A percentile compares a stretch with the other conserved stretches of the same genome.
phyloP scores from a whole-genome alignment of 2,888 invertebrate species.

The Heliconius aoede region DNA sequence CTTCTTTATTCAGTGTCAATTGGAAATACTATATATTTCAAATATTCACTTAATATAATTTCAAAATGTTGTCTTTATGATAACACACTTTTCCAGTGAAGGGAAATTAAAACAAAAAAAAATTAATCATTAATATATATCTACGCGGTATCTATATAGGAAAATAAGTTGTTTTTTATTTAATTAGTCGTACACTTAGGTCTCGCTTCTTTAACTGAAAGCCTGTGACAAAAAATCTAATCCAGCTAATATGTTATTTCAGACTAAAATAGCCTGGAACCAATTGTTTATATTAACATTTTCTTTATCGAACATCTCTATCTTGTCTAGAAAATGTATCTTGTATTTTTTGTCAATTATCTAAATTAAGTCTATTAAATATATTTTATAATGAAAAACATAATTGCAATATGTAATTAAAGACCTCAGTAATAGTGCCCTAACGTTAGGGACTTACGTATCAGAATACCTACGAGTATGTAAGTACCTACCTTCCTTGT shows the following conservation, averaged over 20 bases:
- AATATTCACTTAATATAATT: background rate
- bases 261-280: constrained; percentile 35
- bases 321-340: constrained; percentile 28
- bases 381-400: constrained; percentile 32
- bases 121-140: background rate
- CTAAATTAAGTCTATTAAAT: constrained; percentile 32
- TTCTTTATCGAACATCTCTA: constrained; percentile 38
- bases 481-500: background rate
- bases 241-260: constrained; percentile 3
- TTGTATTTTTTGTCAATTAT: constrained; percentile 23
- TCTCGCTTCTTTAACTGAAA: background rate
- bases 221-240: constrained; percentile 10
- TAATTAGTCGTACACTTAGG: background rate
- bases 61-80: background rate
- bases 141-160: background rate
- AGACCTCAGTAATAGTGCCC: background rate
- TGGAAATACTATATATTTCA: too few relatives aligned
- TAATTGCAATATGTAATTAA: constrained; percentile 39
- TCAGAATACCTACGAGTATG: background rate
- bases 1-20: too few relatives aligned
- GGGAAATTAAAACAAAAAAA: background rate
- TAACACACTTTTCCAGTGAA: background rate
- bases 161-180: background rate
- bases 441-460: background rate
- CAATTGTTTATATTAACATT: constrained; percentile 43